phyloP scores from a whole-genome alignment of 2,113 vertebrate species.

The Edolisoma coerulescens region DNA sequence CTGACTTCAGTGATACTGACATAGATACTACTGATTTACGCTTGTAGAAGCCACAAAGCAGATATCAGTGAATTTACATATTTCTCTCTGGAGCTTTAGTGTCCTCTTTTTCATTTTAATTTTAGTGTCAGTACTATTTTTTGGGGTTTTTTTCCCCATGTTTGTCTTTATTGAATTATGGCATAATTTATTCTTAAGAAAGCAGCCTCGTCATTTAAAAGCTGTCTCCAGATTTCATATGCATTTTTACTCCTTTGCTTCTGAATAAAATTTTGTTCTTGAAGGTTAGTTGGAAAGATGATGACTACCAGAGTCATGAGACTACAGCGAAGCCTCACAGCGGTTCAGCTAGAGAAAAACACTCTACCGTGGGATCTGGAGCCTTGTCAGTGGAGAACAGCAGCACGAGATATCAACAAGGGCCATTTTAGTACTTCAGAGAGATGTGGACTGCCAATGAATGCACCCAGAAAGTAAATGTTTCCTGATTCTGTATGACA shows the following conservation, averaged over 20 bases:
- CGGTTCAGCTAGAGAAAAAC: not conserved
- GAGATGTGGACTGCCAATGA: not conserved
- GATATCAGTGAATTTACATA: not conserved
- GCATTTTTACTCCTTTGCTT: not conserved
- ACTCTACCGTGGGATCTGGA: not conserved
- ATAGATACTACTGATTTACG: not conserved
- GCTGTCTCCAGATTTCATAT: not conserved
- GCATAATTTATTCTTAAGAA: not conserved
- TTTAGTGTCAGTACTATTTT: not conserved
- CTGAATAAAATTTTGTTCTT: not conserved
- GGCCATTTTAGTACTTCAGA: not conserved
- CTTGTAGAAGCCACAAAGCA: not conserved
- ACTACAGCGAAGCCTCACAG: not conserved
- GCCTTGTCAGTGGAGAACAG: not conserved
- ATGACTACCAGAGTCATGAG: not conserved
- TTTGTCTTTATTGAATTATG: not conserved
- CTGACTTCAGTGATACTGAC: not conserved
- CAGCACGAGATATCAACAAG: not conserved
- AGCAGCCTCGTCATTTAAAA: not conserved
- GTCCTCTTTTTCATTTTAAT: not conserved
- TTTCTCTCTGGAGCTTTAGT: not conserved
- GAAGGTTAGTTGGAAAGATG: not conserved
- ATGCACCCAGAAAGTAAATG: not conserved
- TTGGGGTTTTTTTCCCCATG: fast-evolving
- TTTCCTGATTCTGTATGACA: not conserved